Evolutionary conservation across 2,888 invertebrate species (phyloP).

Genomic region (Drosophila pseudotalamancana): DNA sequence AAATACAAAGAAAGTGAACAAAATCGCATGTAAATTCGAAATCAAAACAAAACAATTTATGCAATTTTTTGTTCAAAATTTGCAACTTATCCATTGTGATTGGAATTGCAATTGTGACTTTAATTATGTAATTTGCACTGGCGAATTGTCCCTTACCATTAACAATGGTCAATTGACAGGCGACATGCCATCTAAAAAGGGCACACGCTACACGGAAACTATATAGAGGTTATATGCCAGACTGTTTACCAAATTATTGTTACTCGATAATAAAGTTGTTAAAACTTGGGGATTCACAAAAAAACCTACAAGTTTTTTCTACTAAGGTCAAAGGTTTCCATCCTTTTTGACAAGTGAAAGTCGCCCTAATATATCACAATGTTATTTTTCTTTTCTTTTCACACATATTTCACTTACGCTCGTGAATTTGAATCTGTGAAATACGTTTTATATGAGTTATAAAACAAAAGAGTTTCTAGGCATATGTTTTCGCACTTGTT

Average conservation of each 20-base stretch:
- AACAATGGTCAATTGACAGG: conserved; percentile 39
- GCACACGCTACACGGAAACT: too few relatives aligned
- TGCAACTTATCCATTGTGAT: conserved; percentile 23
- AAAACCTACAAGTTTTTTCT: too few relatives aligned
- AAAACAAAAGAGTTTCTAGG: too few relatives aligned
- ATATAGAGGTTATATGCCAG: too few relatives aligned
- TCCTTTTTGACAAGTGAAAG: too few relatives aligned
- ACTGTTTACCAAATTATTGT: too few relatives aligned
- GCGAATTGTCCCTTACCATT: conserved; percentile 51
- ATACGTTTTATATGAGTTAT: too few relatives aligned
- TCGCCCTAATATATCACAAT: too few relatives aligned
- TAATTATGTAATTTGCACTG: conserved; percentile 41
- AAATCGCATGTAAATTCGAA: conserved; percentile 28
- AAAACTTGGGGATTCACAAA: too few relatives aligned
- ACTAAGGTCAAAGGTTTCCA: too few relatives aligned
- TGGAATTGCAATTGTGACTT: conserved; percentile 23
- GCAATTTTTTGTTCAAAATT: conserved; percentile 38
- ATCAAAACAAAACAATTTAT: conserved; percentile 26
- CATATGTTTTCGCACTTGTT: too few relatives aligned
- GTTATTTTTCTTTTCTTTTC: not conserved
- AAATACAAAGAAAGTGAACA: conserved; percentile 6
- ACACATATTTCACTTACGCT: not conserved
- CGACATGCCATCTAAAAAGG: conserved; percentile 53
- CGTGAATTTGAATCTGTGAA: not conserved
- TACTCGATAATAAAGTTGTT: too few relatives aligned